A percentile compares a stretch with the other conserved stretches of the same genome.
These are phyloP conservation scores for Psix sp. DNA, from an alignment of 1,140 invertebrate genomes.

Conservation along the genomic window DNA sequence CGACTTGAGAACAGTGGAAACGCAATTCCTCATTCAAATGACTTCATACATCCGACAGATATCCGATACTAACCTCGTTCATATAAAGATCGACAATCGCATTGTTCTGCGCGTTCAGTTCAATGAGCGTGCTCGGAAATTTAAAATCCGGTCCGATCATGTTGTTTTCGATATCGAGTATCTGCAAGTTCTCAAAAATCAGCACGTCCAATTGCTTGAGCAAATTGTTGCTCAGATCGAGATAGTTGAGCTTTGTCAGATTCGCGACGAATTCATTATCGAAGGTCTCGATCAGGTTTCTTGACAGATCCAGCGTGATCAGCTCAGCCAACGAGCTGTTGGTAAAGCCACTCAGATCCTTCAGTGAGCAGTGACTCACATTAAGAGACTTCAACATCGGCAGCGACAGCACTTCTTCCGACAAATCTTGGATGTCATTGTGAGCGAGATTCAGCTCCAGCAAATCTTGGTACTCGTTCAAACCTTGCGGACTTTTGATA, in stretches of 20 bases:
- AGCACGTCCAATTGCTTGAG: conserved; percentile 24
- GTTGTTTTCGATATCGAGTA: conserved; percentile 61
- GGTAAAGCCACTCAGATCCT: conserved; percentile 36
- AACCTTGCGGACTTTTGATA: conserved; percentile 4
- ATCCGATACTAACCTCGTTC: conserved; percentile 36
- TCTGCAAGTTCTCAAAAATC: conserved; percentile 20
- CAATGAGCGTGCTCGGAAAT: conserved; percentile 30
- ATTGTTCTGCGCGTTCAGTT: conserved; percentile 52
- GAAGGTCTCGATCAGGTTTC: conserved; percentile 62
- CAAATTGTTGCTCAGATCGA: conserved; percentile 56
- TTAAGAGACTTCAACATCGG: conserved; percentile 53
- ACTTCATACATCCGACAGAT: no score
- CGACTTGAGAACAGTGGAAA: no score
- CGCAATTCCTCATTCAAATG: no score
- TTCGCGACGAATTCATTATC: conserved; percentile 26
- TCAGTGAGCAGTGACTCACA: conserved; percentile 66
- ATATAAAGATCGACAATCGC: conserved; percentile 25
- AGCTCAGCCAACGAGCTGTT: conserved; percentile 37
- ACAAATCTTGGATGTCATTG: conserved; percentile 27
- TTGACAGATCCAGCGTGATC: conserved; percentile 59
- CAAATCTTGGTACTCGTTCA: conserved; percentile 22
- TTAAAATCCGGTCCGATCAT: conserved; percentile 42
- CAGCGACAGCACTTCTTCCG: conserved; percentile 5
- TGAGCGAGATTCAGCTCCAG: conserved; percentile 27
- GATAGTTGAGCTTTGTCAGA: conserved; percentile 44